Percentiles rank a stretch among this genome's conserved stretches.
Conservation (phyloP, 2,797 vertebrate genomes). For the Chaenodraco wilsoni region DNA sequence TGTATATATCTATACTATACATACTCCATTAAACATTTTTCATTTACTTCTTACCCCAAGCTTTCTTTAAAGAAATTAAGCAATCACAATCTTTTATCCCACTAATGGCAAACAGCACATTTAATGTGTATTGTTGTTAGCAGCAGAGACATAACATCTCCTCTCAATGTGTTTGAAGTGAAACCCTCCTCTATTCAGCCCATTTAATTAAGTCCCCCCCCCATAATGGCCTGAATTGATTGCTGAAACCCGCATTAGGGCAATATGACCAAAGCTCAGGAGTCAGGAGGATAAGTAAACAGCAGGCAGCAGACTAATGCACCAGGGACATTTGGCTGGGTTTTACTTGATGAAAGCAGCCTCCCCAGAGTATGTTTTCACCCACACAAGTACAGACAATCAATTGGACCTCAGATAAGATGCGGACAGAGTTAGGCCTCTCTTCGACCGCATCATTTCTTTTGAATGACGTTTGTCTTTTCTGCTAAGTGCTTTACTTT, state of each 20-base stretch:
- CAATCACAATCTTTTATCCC: conserved; percentile 50
- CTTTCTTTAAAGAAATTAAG: conserved; percentile 40
- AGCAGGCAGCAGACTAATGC: conserved; percentile 67
- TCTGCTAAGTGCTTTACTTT: conserved; percentile 64
- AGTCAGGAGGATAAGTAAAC: conserved; percentile 70
- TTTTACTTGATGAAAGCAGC: conserved; percentile 74
- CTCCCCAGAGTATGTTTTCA: conserved; percentile 65
- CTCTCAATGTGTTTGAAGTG: conserved; percentile 61
- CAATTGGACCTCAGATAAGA: conserved; percentile 79
- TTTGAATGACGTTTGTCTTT: conserved; percentile 62
- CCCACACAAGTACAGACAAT: conserved; percentile 82
- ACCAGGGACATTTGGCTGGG: conserved; percentile 58
- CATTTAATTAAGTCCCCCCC: conserved; percentile 73
- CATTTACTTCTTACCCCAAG: conserved; percentile 25
- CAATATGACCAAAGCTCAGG: conserved; percentile 68
- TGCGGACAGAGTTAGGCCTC: conserved; percentile 69
- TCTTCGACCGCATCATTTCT: conserved; percentile 58
- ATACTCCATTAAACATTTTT: conserved; percentile 55
- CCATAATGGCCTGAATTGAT: conserved; percentile 79
- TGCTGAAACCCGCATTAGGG: conserved; percentile 69
- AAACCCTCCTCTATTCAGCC: conserved; percentile 62
- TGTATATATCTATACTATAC: conserved; percentile 22
- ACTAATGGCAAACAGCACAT: conserved; percentile 45
- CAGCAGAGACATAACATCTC: conserved; percentile 41
- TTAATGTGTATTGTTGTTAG: conserved; percentile 63